Evolutionary conservation across 1,140 invertebrate species (phyloP).

Genomic region (Pectinophora gossypiella): DNA sequence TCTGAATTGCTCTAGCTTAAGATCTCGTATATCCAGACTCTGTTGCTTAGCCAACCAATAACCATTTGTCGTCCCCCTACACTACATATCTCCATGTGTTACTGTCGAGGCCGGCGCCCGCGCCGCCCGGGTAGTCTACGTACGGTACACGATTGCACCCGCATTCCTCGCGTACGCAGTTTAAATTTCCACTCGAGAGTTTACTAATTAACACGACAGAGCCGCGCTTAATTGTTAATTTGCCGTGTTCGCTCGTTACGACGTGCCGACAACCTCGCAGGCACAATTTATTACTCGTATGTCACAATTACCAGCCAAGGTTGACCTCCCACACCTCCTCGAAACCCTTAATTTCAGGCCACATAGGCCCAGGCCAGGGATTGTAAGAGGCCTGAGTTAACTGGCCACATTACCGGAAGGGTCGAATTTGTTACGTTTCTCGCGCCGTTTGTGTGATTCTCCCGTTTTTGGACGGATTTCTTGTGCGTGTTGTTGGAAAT

Average conservation of each 20-base stretch:
- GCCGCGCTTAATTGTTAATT: conserved; percentile 68
- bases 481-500: not conserved
- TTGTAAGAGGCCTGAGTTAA: not conserved
- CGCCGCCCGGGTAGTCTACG: too few species aligned
- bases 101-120: too few species aligned
- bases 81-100: too few species aligned
- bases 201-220: conserved; percentile 62
- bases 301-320: conserved; percentile 37
- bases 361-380: too few species aligned
- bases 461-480: not conserved
- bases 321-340: not conserved
- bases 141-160: too few species aligned
- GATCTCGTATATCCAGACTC: too few species aligned
- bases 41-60: too few species aligned
- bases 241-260: conserved; percentile 60
- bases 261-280: conserved; percentile 47
- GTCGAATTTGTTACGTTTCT: not conserved
- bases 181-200: not conserved
- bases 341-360: too few species aligned
- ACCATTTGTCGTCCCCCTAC: too few species aligned
- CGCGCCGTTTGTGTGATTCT: not conserved
- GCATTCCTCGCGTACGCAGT: not conserved
- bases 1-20: too few species aligned
- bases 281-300: conserved; percentile 62
- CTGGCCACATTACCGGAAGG: not conserved